Evolutionary conservation across 2,113 vertebrate species (phyloP).

Genomic region (Lagenorhynchus albirostris): DNA sequence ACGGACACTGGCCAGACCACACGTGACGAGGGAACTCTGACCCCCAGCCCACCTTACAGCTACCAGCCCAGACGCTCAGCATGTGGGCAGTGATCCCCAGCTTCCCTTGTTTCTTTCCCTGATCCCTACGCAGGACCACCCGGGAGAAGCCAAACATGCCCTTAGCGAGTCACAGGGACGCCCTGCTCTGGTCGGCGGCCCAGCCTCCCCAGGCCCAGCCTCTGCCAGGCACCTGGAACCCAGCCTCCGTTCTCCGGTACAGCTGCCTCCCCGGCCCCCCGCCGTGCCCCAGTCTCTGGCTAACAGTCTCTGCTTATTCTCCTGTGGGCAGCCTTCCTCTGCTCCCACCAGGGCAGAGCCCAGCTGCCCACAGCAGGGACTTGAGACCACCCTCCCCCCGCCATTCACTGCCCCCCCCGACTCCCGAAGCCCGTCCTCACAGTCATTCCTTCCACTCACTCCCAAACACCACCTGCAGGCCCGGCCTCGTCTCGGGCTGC

Average conservation of each 20-base stretch:
- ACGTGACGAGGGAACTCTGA: rapidly evolving
- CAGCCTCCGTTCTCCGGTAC: not conserved
- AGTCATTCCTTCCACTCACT: not conserved
- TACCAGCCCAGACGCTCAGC: rapidly evolving
- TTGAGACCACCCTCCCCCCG: not conserved
- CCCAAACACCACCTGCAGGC: not conserved
- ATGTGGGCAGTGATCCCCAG: not conserved
- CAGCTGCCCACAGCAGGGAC: not conserved
- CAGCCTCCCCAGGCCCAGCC: not conserved
- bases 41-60: rapidly evolving
- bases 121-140: not conserved
- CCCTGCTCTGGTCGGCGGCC: too few species aligned
- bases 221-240: not conserved
- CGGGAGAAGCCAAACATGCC: rapidly evolving
- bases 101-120: rapidly evolving
- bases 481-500: rapidly evolving
- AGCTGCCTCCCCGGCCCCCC: rapidly evolving
- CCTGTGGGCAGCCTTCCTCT: not conserved
- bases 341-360: not conserved
- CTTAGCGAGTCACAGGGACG: rapidly evolving
- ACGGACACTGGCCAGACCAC: rapidly evolving
- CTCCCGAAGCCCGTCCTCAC: not conserved
- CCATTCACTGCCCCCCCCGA: not conserved
- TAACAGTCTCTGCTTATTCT: not conserved
- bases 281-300: not conserved